Evolutionary conservation across 2,888 invertebrate species (phyloP).

Genomic region (Caenorhabditis zanzibari): DNA sequence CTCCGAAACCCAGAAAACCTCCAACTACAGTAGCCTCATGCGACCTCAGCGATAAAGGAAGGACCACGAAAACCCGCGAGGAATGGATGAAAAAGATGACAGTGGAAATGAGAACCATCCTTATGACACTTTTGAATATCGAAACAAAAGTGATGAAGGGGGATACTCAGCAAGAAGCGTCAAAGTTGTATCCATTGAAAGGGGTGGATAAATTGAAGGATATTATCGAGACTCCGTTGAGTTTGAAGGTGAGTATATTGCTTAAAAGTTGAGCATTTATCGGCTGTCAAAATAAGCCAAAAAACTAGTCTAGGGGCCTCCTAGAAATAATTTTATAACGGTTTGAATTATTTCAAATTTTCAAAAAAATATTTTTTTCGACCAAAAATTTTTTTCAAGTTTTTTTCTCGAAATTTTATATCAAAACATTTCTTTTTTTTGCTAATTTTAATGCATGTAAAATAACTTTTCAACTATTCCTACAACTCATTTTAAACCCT

Average conservation of each 20-base stretch:
- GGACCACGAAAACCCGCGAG: constrained; percentile 66
- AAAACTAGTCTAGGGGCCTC: too few species aligned
- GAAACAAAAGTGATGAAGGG: constrained; percentile 80
- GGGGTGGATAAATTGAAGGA: constrained; percentile 77
- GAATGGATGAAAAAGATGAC: constrained; percentile 79
- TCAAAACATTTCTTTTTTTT: too few species aligned
- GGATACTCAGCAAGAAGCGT: constrained; percentile 77
- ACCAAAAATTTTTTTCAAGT: too few species aligned
- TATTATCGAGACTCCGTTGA: constrained; percentile 76
- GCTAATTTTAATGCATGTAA: too few species aligned
- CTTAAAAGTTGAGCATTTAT: too few species aligned
- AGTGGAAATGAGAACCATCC: constrained; percentile 80
- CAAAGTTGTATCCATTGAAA: constrained; percentile 78
- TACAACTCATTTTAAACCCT: too few species aligned
- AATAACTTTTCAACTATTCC: too few species aligned
- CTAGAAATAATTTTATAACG: too few species aligned
- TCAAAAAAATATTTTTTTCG: too few species aligned
- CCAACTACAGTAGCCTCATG: constrained; percentile 45
- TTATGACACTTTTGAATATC: constrained; percentile 81
- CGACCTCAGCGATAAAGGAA: constrained; percentile 44
- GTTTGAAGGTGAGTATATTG: constrained; percentile 58
- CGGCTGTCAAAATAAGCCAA: too few species aligned
- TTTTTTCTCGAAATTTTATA: too few species aligned
- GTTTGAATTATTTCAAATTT: too few species aligned
- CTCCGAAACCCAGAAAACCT: constrained; percentile 66